Evolutionary conservation across 2,113 vertebrate species (phyloP).

Genomic region (Triplophysa tibetana): DNA sequence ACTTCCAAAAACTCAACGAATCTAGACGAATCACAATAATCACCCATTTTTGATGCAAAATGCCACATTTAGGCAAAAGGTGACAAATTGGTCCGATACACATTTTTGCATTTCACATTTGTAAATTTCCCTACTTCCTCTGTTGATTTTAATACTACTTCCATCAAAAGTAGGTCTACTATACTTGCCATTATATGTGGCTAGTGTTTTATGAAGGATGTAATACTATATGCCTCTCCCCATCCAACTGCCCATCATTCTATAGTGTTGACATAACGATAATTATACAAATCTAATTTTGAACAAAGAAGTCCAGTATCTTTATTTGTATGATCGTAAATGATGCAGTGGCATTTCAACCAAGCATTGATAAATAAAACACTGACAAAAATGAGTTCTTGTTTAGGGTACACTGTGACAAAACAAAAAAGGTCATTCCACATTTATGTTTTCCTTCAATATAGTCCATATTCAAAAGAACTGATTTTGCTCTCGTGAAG

Average conservation of each 20-base stretch:
- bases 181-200: too few relatives aligned
- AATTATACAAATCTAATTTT: slow-evolving; percentile 40
- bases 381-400: slow-evolving; percentile 71
- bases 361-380: slow-evolving; percentile 84
- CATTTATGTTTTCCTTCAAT: slow-evolving; percentile 73
- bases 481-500: slow-evolving; percentile 64
- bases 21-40: too few relatives aligned
- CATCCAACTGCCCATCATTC: background rate
- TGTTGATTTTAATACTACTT: too few relatives aligned
- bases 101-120: too few relatives aligned
- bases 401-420: slow-evolving; percentile 68
- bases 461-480: slow-evolving; percentile 75
- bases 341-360: slow-evolving; percentile 72
- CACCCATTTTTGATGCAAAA: too few relatives aligned
- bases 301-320: slow-evolving; percentile 75
- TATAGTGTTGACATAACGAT: slow-evolving; percentile 1
- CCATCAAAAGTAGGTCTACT: too few relatives aligned
- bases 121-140: too few relatives aligned
- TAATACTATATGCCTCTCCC: background rate
- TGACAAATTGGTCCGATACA: too few relatives aligned
- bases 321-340: slow-evolving; percentile 74
- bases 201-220: too few relatives aligned
- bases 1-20: too few relatives aligned
- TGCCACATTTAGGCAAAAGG: too few relatives aligned
- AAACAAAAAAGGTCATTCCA: slow-evolving; percentile 71